Percentiles rank a stretch among this genome's conserved stretches.
These are phyloP conservation scores for Dinothrombium tinctorium DNA, from an alignment of 1,140 invertebrate species.

Conservation along the genomic window DNA sequence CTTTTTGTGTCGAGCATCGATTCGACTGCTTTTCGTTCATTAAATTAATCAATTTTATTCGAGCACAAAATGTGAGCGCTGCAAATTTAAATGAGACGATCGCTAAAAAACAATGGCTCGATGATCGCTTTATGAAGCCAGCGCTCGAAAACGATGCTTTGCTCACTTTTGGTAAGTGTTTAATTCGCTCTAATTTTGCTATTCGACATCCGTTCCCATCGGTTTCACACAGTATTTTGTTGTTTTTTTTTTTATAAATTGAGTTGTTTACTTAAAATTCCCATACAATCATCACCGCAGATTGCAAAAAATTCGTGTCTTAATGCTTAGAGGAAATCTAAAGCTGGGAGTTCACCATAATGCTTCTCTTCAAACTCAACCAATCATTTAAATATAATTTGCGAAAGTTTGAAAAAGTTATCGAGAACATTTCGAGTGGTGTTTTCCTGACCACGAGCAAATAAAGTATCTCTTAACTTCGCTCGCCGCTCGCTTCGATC, in stretches of 20 bases:
- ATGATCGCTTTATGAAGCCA: constrained; percentile 45
- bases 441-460: no score
- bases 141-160: constrained; percentile 46
- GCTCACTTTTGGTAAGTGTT: constrained; percentile 48
- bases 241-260: constrained; percentile 1
- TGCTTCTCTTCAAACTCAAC: no score
- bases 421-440: no score
- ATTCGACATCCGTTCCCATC: background rate
- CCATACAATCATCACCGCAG: background rate
- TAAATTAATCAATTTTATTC: constrained; percentile 64
- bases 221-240: background rate
- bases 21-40: constrained; percentile 67
- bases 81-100: constrained; percentile 19
- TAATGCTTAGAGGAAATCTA: no score
- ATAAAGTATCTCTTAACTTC: no score
- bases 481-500: no score
- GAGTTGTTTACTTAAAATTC: background rate
- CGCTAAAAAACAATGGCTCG: constrained; percentile 16
- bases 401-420: no score
- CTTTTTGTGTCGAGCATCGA: constrained; percentile 37
- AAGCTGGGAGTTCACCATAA: no score
- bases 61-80: constrained; percentile 32
- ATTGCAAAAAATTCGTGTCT: no score
- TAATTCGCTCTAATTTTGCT: constrained; percentile 5
- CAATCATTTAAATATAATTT: no score